Evolutionary conservation across 37 sponge, comb jelly and placozoan species (phyloP).

Genomic region (Axinella damicornis): DNA sequence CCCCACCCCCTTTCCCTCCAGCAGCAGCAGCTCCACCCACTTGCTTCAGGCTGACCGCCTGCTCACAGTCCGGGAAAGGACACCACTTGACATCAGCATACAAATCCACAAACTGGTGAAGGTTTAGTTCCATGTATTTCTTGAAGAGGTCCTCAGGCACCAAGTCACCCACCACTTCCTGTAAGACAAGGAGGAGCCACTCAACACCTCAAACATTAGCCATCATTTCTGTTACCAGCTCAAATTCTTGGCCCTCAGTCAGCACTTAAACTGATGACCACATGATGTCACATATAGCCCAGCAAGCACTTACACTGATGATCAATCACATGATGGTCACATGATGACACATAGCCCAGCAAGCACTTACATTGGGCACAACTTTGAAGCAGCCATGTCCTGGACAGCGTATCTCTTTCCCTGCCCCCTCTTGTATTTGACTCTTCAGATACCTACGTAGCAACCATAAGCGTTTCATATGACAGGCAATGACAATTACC

Average conservation of each 20-base stretch:
- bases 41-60: constrained; percentile 41
- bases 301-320: too few species aligned
- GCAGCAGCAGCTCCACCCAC: not conserved
- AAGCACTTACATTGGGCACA: constrained; percentile 77
- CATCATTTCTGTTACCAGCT: too few species aligned
- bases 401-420: constrained; percentile 85
- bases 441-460: constrained; percentile 30
- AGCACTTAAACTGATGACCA: too few species aligned
- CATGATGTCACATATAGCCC: too few species aligned
- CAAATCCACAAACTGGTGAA: constrained; percentile 86
- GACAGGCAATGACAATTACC: too few species aligned
- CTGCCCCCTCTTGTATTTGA: constrained; percentile 72
- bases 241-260: too few species aligned
- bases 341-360: too few species aligned
- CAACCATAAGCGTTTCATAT: not conserved
- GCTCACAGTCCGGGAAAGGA: constrained; percentile 76
- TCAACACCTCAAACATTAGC: too few species aligned
- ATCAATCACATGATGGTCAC: too few species aligned
- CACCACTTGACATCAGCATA: constrained; percentile 88
- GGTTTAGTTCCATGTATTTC: constrained; percentile 75
- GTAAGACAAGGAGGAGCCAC: not conserved
- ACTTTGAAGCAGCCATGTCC: constrained; percentile 76
- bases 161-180: constrained; percentile 77
- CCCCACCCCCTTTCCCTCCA: constrained; percentile 28
- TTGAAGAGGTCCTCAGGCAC: constrained; percentile 66